Percentiles rank a stretch among this genome's conserved stretches.
phyloP scores from a whole-genome alignment of 2,888 invertebrate species.

The Acheta domesticus region DNA sequence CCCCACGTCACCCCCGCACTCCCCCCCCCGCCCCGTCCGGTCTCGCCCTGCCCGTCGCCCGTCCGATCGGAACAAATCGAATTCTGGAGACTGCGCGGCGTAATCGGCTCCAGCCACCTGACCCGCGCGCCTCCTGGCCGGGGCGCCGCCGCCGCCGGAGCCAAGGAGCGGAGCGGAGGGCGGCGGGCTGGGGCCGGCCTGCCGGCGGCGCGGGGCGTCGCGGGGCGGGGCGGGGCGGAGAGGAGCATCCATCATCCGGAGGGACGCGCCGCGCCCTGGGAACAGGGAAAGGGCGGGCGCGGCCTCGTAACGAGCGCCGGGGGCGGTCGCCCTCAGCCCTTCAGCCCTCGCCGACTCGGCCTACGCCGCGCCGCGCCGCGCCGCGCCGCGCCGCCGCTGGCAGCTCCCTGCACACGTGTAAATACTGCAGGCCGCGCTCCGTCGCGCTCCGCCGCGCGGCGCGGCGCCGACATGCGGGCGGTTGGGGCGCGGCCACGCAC shows the following conservation, averaged over 20 bases:
- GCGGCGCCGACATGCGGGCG: too few species aligned
- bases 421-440: not conserved
- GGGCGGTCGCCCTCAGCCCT: not conserved
- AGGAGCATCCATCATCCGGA: conserved; percentile 6
- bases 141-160: not conserved
- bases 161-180: not conserved
- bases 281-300: not conserved
- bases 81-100: conserved; percentile 18
- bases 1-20: not conserved
- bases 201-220: not conserved
- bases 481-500: too few species aligned
- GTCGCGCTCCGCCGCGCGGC: not conserved
- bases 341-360: too few species aligned
- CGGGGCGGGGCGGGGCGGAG: not conserved
- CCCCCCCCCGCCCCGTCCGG: not conserved
- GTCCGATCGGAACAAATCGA: conserved; percentile 18
- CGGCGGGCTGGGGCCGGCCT: not conserved
- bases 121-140: not conserved
- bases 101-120: not conserved
- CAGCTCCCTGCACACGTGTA: not conserved
- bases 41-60: not conserved
- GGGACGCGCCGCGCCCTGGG: not conserved
- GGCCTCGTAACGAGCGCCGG: not conserved
- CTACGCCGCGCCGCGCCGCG: too few species aligned
- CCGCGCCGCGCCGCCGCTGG: too few species aligned